Evolutionary conservation across 2,113 vertebrate genomes (phyloP).

Genomic region (Puffinus mauretanicus): DNA sequence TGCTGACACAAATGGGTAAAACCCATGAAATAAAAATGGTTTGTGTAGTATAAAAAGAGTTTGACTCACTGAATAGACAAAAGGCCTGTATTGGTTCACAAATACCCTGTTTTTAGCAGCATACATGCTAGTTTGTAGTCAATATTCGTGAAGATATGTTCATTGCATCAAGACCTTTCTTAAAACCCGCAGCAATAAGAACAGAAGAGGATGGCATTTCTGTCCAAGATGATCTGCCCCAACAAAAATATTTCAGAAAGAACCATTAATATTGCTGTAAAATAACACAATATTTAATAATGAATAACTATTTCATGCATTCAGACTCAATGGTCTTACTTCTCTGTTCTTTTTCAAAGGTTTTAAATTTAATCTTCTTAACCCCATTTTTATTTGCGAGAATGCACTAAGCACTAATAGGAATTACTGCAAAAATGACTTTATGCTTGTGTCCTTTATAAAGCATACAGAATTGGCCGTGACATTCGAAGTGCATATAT

Average conservation of each 20-base stretch:
- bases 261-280: not conserved
- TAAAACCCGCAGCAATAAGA: not conserved
- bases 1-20: not conserved
- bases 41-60: not conserved
- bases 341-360: not conserved
- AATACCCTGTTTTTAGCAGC: not conserved
- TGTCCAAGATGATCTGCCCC: not conserved
- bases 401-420: not conserved
- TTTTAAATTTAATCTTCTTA: not conserved
- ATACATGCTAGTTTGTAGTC: not conserved
- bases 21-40: not conserved
- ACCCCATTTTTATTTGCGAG: not conserved
- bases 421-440: conserved; percentile 2
- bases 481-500: not conserved
- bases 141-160: not conserved
- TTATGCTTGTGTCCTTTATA: not conserved
- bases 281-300: not conserved
- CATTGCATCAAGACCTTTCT: not conserved
- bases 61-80: not conserved
- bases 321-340: not conserved
- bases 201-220: not conserved
- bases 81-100: not conserved
- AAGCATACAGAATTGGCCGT: not conserved
- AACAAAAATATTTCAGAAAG: not conserved
- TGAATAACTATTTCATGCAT: not conserved